phyloP scores from a whole-genome alignment of 2,888 invertebrate genomes.

The Platycnemis pennipes region DNA sequence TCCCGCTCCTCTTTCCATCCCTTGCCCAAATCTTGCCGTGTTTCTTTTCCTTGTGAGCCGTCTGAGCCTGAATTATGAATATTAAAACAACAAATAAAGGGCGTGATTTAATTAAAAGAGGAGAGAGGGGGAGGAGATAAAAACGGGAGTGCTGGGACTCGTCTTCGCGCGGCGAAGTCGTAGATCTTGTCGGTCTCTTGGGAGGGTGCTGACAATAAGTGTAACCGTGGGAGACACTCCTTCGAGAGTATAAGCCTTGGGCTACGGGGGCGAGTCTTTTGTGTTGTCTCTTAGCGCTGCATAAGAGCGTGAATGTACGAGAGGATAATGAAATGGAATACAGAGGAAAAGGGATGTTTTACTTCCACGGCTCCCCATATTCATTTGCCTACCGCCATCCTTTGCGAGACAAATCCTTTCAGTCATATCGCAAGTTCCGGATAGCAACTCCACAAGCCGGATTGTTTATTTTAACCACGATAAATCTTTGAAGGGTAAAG shows the following conservation, averaged over 20 bases:
- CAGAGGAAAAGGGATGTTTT: neutral
- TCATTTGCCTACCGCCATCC: neutral
- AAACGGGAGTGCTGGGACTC: neutral
- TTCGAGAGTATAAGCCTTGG: neutral
- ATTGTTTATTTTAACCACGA: neutral
- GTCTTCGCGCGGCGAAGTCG: neutral
- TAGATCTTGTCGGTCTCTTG: neutral
- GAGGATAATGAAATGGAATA: neutral
- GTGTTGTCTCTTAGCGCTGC: neutral
- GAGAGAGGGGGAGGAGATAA: neutral
- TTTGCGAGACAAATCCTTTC: neutral
- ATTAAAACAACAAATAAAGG: neutral
- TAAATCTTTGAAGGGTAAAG: slow-evolving; percentile 2
- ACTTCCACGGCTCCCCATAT: neutral
- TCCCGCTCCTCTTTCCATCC: too few species aligned
- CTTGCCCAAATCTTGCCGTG: too few species aligned
- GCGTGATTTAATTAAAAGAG: slow-evolving; percentile 10
- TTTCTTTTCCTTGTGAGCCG: too few species aligned
- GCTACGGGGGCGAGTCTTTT: neutral
- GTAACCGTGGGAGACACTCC: neutral
- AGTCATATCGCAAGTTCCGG: neutral
- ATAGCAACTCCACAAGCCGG: neutral
- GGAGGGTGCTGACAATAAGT: neutral
- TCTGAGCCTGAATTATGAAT: neutral
- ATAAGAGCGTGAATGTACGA: neutral